Evolutionary conservation across 2,888 invertebrate genomes (phyloP).

Genomic region (Cephus nigrinus): DNA sequence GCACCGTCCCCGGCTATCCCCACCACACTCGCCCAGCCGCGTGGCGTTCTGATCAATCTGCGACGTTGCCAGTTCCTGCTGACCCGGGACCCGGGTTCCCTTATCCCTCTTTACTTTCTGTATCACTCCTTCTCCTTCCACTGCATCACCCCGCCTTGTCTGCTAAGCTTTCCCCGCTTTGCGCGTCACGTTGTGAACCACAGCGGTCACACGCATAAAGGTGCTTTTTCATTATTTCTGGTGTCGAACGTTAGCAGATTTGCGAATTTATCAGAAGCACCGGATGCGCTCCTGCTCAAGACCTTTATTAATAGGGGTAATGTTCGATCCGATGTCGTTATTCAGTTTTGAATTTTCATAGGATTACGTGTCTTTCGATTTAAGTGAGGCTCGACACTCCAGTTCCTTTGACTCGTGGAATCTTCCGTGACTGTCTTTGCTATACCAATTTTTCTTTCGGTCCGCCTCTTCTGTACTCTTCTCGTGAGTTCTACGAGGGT

Average conservation of each 20-base stretch:
- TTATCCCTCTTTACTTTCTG: background rate
- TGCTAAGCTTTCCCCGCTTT: background rate
- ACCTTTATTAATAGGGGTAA: background rate
- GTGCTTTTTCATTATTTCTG: background rate
- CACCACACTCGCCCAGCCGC: slow-evolving; percentile 55
- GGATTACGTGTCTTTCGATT: background rate
- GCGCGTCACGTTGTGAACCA: background rate
- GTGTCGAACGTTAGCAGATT: background rate
- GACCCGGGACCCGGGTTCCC: slow-evolving; percentile 32
- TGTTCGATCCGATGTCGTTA: background rate
- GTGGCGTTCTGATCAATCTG: slow-evolving; percentile 64
- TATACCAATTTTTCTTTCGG: background rate
- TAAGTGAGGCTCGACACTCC: background rate
- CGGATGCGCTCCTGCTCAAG: background rate
- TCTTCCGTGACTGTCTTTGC: background rate
- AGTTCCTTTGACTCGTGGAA: background rate
- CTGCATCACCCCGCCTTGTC: background rate
- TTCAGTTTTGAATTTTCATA: background rate
- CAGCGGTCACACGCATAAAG: background rate
- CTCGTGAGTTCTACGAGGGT: background rate
- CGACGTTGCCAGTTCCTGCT: slow-evolving; percentile 55
- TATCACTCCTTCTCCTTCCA: background rate
- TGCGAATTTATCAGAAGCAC: background rate
- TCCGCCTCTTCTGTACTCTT: background rate
- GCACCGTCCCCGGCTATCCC: slow-evolving; percentile 52